Evolutionary conservation across 2,797 vertebrate genomes (phyloP).

Genomic region (Podarcis siculus): DNA sequence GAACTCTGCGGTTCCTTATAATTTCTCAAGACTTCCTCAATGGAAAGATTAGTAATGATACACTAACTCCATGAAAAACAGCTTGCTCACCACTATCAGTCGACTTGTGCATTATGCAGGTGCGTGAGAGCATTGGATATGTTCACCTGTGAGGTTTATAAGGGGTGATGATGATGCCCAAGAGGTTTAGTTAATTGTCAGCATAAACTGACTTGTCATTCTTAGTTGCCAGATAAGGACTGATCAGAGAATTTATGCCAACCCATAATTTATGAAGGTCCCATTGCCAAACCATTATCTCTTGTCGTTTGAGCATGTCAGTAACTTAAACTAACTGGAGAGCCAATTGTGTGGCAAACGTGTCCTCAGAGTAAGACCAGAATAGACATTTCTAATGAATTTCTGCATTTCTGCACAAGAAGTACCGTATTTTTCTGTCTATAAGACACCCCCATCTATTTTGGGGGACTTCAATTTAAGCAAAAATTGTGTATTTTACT

Average conservation of each 20-base stretch:
- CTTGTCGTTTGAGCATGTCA: background rate
- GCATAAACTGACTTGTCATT: background rate
- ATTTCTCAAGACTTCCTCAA: background rate
- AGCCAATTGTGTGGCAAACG: background rate
- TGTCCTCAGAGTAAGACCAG: background rate
- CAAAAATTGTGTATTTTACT: too few species aligned
- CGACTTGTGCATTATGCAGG: background rate
- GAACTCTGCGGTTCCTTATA: too few species aligned
- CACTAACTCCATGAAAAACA: background rate
- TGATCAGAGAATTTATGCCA: background rate
- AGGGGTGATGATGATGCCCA: background rate
- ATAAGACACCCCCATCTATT: too few species aligned
- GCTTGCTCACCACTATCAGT: background rate
- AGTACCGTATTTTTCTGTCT: too few species aligned
- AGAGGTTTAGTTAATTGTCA: background rate
- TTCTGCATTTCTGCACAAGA: background rate
- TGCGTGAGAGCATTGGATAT: background rate
- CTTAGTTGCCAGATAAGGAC: background rate
- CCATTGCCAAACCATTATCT: background rate
- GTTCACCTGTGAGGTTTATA: background rate
- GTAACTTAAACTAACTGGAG: background rate
- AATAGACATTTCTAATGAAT: background rate
- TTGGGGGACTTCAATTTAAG: too few species aligned
- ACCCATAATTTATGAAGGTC: background rate
- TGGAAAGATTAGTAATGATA: background rate